Evolutionary conservation across 2,797 vertebrate species (phyloP), one percentile per base, ranked within the genome.

Genomic region (Platyrinchus mystaceus): DNA sequence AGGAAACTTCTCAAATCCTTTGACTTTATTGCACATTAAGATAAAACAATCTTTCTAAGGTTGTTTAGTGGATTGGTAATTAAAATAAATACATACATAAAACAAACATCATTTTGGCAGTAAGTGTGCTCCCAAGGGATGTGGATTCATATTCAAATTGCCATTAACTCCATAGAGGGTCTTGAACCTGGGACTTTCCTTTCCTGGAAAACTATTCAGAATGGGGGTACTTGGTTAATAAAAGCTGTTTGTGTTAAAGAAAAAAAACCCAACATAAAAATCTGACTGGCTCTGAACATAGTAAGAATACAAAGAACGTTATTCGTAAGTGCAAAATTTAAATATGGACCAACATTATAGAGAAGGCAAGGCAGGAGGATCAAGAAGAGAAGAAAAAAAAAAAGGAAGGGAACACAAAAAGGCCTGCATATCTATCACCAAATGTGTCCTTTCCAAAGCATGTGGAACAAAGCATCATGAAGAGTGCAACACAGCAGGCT

Each of bases 361-460:
- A 91, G 66, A 73, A 90, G 5, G 32, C 30, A 70, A 69, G n/a
- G 26, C 37, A 80, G 1, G 2, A 93, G 16, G 21, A 6, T 4
- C 8, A 26, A 53, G 14, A 59, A 46, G 37, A 78, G 8, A 56
- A 67, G 22, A 6, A 18, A 8, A 30, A 26, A 46, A 27, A 49
- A 71, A 55, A 36, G 5, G 56, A 47, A 74, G 22, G 55, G 32
- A 83, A 63, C 34, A 88, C 27, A 73, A 71, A 78, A 95, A 79
- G 30, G 19, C 12, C 37, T 49, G 83, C 80, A 92, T 93, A 89
- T 91, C 46, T 92, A 28, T 86, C 80, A 52, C 68, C 87, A 94
- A 91, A 91, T 53, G 84, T 83, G 91, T 41, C 50, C 74, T 90
- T 93, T 74, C 80, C 78, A 94, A 94, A 93, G n/a, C 73, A 17